A percentile compares a stretch with the other conserved stretches of the same genome.
phyloP scores from a whole-genome alignment of 1,140 invertebrate genomes.

The Sipha flava region DNA sequence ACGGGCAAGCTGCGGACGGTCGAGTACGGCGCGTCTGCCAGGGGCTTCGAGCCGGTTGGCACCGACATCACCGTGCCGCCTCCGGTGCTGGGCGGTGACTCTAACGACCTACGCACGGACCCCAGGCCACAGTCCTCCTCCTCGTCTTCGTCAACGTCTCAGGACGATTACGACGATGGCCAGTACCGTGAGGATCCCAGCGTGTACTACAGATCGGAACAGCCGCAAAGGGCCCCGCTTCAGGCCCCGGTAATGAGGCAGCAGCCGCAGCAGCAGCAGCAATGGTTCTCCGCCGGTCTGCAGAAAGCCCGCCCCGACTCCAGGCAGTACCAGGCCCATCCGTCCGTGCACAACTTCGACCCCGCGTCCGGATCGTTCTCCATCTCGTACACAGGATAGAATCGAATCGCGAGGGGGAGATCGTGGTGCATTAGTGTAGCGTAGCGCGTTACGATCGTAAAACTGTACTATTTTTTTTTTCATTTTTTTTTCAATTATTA shows the following conservation, averaged over 20 bases:
- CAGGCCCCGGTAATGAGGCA: not conserved
- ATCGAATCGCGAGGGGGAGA: not conserved
- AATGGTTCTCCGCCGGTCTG: constrained; percentile 33
- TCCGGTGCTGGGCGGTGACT: constrained; percentile 60
- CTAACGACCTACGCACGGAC: constrained; percentile 54
- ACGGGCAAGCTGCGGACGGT: constrained; percentile 59
- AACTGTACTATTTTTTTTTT: not conserved
- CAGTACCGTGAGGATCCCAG: constrained; percentile 72
- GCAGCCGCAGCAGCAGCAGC: constrained; percentile 32
- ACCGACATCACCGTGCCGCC: constrained; percentile 70
- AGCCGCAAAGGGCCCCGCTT: constrained; percentile 36
- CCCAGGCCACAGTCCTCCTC: not conserved
- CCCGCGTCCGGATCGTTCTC: constrained; percentile 60
- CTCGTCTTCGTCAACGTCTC: not conserved
- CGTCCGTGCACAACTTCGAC: constrained; percentile 53
- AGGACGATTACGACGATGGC: constrained; percentile 62
- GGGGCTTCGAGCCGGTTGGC: constrained; percentile 67
- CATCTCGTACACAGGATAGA: constrained; percentile 51
- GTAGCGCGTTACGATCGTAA: too few relatives aligned
- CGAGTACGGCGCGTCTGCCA: constrained; percentile 65
- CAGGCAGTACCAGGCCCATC: constrained; percentile 46
- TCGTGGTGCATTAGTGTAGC: too few relatives aligned
- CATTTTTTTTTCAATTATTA: too few relatives aligned
- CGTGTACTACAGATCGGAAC: constrained; percentile 64
- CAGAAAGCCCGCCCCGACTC: constrained; percentile 44